Evolutionary conservation across 2,888 invertebrate species (phyloP).

Genomic region (Endotricha flammealis): DNA sequence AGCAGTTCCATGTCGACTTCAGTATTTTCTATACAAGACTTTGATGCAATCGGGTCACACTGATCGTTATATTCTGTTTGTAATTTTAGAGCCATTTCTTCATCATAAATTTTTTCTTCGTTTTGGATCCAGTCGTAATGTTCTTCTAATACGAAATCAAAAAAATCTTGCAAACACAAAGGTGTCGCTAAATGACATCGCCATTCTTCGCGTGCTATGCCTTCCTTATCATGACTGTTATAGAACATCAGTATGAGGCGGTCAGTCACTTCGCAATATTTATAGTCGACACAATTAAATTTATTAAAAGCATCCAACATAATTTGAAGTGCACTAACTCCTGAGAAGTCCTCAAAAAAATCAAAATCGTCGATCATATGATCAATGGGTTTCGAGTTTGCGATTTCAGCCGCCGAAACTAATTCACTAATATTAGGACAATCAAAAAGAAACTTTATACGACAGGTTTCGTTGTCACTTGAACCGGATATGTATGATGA

Average conservation of each 20-base stretch:
- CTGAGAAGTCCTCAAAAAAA: conserved; percentile 60
- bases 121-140: conserved; percentile 67
- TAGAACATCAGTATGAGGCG: conserved; percentile 60
- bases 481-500: conserved; percentile 22
- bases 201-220: conserved; percentile 62
- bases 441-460: conserved; percentile 52
- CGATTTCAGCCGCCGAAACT: conserved; percentile 60
- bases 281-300: conserved; percentile 66
- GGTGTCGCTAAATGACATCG: conserved; percentile 67
- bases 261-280: conserved; percentile 67
- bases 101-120: conserved; percentile 55
- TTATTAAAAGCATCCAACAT: conserved; percentile 52
- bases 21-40: conserved; percentile 46
- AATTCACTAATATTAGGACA: conserved; percentile 66
- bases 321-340: conserved; percentile 48
- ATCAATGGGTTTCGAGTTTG: conserved; percentile 39
- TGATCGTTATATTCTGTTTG: conserved; percentile 39
- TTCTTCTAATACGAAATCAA: conserved; percentile 70
- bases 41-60: conserved; percentile 31
- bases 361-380: conserved; percentile 63
- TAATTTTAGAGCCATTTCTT: conserved; percentile 30
- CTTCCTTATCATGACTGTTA: conserved; percentile 59
- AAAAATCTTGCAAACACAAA: conserved; percentile 74
- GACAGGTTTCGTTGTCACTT: conserved; percentile 30
- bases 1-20: conserved; percentile 53